Base-by-base conservation (phyloP, 2,888 invertebrate genomes). In the Ormyrus thymus region DNA sequence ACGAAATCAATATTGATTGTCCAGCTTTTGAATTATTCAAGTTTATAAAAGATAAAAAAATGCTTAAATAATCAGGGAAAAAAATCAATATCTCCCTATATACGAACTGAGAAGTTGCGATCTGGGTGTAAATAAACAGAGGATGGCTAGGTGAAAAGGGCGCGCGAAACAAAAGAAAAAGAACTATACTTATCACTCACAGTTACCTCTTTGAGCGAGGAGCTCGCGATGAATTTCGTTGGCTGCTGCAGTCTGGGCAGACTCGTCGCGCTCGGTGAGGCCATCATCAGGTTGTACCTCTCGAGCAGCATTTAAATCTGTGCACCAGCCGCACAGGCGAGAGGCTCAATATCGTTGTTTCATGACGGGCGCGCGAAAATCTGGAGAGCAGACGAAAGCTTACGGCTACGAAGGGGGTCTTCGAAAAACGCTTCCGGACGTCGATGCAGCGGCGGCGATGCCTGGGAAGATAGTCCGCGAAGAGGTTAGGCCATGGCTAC, bases 401-500 rank as follows among this genome's bases (percentile, higher is more conserved):
- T 29, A 29, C 29, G 29, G 29, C 29, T 29, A 29, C 29, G 29
- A 29, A 0, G 2, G 29, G 29, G 29, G 29, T 29, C 29, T 29
- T 29, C 4, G 29, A 29, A 29, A 29, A 29, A 29, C 4, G 29
- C 3, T 29, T 29, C 29, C 29, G 29, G 53, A 64, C 29, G 58
- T 13, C 58, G 58, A 58, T 29, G 58, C 4, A 29, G 29, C 51
- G 65, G 10, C 51, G 50, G 13, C 50, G 51, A 65, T 13, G 65
- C 29, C 10, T 10, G 51, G 29, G 9, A 65, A 51, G 8, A 51
- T 43, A 72, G 64, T 8, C 15, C 48, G 69, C 8, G 13, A 11
- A 61, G 76, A 76, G 76, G 76, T 76, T 76, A 76, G 61, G 76
- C 62, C 76, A 76, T 76, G 46, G 62, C 56, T 50, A 69, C n/a